Base-by-base conservation (phyloP, 2,113 vertebrate genomes). In the Felis chaus region DNA sequence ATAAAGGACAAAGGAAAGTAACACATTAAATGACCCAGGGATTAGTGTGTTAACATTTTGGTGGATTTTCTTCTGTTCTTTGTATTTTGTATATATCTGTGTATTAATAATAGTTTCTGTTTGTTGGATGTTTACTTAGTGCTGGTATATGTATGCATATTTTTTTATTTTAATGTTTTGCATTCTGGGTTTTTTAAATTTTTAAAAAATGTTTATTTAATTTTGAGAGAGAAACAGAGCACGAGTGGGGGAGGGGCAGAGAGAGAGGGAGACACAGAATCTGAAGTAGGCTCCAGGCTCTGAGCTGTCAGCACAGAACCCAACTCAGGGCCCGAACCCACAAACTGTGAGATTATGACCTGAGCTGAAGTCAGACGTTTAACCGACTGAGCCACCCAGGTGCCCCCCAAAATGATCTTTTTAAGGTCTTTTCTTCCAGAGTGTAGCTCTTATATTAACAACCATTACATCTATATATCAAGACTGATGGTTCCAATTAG, bases 401-500 rank as follows among this genome's bases (percentile, higher is more conserved):
- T 7, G 16, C 18, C 78, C 89, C 23, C n/a, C 53, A 81, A 90
- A 88, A 65, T 66, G 76, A 84, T 88, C 76, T 78, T 73, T 94
- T 50, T 69, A 48, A 91, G 90, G 41, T 89, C 88, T 80, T 5
- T 94, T 96, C 80, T 96, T 95, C 50, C 45, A 68, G 86, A 85
- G 39, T n/a, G 15, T 55, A 86, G 39, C 73, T 95, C 81, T 93
- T 91, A 50, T 74, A 41, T 91, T 97, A 97, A 86, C 74, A 81
- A 2, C 84, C 71, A 41, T 97, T 88, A 61, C 19, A 74, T 89
- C 88, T 61, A 50, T 39, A 33, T 87, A 96, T 90, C 69, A 88
- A 96, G 96, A 94, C 88, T 95, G 74, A 96, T 95, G 91, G 88
- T 97, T 97, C 90, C 78, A 93, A 76, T 98, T 96, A 96, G 92